Conservation (phyloP, 2,113 vertebrate genomes). For the Myotis brandtii region DNA sequence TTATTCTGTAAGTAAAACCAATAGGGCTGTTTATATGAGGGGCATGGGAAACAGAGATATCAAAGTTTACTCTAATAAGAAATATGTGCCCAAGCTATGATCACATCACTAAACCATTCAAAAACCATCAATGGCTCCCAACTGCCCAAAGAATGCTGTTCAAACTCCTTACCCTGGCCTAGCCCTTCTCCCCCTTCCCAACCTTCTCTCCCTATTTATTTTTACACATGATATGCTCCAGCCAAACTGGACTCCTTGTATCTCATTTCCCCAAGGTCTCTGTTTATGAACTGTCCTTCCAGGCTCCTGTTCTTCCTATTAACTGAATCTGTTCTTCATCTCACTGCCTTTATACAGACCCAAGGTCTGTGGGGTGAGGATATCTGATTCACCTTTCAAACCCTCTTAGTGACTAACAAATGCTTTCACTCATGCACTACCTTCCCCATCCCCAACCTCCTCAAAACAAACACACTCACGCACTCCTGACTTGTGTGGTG, state of each 20-base stretch:
- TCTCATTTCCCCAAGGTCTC: background rate
- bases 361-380: background rate
- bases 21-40: background rate
- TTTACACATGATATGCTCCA: background rate
- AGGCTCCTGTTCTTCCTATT: background rate
- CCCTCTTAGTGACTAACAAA: background rate
- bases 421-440: background rate
- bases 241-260: background rate
- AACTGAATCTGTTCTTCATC: background rate
- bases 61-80: slow-evolving; percentile 2
- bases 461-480: background rate
- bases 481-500: background rate
- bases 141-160: background rate
- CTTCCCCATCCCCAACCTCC: background rate
- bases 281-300: background rate
- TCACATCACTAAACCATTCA: background rate
- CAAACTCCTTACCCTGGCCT: background rate
- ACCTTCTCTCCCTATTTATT: background rate
- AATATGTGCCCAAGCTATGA: background rate
- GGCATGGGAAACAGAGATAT: background rate
- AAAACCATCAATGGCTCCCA: background rate
- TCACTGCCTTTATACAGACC: background rate
- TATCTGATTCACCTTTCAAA: background rate
- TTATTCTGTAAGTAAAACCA: background rate
- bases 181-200: background rate